A percentile compares a stretch with the other conserved stretches of the same genome.
phyloP scores from a whole-genome alignment of 2,797 vertebrate genomes.

The Myripristis murdjan region DNA sequence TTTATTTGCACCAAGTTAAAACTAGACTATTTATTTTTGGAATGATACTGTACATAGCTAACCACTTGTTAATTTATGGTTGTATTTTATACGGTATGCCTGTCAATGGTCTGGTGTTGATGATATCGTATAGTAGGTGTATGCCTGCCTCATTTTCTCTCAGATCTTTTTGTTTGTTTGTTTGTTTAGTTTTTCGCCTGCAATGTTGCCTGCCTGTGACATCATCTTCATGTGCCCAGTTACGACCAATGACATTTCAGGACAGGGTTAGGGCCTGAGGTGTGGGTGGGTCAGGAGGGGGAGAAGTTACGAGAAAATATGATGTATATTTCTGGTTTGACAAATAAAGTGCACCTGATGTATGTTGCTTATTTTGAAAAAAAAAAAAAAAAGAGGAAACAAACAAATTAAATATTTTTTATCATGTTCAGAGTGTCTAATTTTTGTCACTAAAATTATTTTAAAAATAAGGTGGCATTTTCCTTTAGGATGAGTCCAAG shows the following conservation, averaged over 20 bases:
- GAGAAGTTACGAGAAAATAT: constrained; percentile 26
- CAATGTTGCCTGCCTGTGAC: constrained; percentile 83
- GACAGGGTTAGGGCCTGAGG: constrained; percentile 36
- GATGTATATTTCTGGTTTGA: constrained; percentile 63
- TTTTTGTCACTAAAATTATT: constrained; percentile 18
- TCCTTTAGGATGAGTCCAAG: background rate
- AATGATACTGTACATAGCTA: constrained; percentile 77
- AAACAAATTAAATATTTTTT: constrained; percentile 86
- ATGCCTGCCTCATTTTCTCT: constrained; percentile 77
- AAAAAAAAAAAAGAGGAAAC: constrained; percentile 27
- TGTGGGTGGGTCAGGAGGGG: constrained; percentile 24
- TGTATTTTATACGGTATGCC: constrained; percentile 84
- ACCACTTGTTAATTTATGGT: constrained; percentile 70
- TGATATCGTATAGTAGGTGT: constrained; percentile 77
- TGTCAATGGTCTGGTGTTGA: constrained; percentile 78
- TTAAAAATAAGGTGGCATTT: constrained; percentile 5
- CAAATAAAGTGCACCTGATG: constrained; percentile 77
- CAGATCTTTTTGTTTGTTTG: constrained; percentile 59
- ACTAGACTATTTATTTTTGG: constrained; percentile 81
- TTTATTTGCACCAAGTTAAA: constrained; percentile 81
- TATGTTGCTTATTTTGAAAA: constrained; percentile 79
- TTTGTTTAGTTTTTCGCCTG: constrained; percentile 76
- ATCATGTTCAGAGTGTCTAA: constrained; percentile 67
- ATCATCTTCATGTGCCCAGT: constrained; percentile 71
- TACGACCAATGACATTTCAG: constrained; percentile 59